phyloP scores from a whole-genome alignment of 2,888 invertebrate genomes.

The Coelopa pilipes region DNA sequence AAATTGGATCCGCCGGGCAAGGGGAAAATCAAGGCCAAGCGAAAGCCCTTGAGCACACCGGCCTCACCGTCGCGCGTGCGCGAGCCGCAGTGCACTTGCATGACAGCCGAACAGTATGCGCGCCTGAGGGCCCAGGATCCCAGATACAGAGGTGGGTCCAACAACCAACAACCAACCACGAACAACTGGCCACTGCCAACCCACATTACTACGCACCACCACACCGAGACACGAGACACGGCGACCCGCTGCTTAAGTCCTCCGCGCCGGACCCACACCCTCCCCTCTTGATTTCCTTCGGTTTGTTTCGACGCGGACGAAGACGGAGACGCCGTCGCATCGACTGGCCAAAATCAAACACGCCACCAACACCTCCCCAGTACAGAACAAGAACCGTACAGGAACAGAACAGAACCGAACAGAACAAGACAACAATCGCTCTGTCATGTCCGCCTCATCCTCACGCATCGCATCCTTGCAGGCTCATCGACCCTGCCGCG shows the following conservation, averaged over 20 bases:
- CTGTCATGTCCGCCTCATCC: slow-evolving; percentile 23
- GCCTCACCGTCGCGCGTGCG: slow-evolving; percentile 87
- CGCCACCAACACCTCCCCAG: slow-evolving; percentile 6
- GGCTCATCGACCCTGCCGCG: slow-evolving; percentile 88
- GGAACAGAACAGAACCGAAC: background rate
- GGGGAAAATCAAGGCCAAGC: slow-evolving; percentile 87
- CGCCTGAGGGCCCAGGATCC: slow-evolving; percentile 73
- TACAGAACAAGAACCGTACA: slow-evolving; percentile 17
- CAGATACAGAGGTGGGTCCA: slow-evolving; percentile 61
- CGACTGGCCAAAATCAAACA: slow-evolving; percentile 5
- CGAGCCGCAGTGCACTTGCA: slow-evolving; percentile 94
- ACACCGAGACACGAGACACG: too few species aligned
- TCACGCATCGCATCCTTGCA: slow-evolving; percentile 63
- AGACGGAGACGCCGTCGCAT: background rate
- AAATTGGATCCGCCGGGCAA: slow-evolving; percentile 90
- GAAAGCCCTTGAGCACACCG: slow-evolving; percentile 92
- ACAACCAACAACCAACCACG: slow-evolving; percentile 30
- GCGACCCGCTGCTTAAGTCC: background rate
- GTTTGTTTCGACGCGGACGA: background rate
- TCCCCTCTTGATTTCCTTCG: slow-evolving; percentile 1
- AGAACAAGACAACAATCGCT: slow-evolving; percentile 1
- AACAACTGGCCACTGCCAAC: slow-evolving; percentile 2
- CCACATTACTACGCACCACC: background rate
- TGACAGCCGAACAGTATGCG: slow-evolving; percentile 92
- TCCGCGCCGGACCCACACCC: background rate